A percentile compares a stretch with the other conserved stretches of the same genome.
Conservation (phyloP, 1,140 invertebrate genomes). For the Sipha flava region DNA sequence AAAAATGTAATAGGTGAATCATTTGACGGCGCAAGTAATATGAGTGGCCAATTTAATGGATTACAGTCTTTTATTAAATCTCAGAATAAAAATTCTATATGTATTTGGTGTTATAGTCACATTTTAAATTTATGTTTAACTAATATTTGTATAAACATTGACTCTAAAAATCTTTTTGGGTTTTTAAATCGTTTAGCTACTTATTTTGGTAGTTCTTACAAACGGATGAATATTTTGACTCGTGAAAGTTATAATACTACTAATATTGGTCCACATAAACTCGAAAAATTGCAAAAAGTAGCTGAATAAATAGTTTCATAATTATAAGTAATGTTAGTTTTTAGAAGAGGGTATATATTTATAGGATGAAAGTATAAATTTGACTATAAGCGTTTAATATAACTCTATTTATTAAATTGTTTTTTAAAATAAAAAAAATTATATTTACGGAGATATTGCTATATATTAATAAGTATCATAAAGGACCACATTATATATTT, state of each 20-base stretch:
- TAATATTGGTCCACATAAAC: not conserved
- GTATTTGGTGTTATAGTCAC: not conserved
- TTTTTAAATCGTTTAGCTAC: not conserved
- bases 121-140: not conserved
- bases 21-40: not conserved
- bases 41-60: not conserved
- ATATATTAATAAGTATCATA: no score
- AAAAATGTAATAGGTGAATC: not conserved
- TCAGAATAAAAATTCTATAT: not conserved
- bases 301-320: no score
- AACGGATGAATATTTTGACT: not conserved
- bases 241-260: not conserved
- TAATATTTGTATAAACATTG: not conserved
- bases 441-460: no score
- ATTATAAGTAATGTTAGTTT: no score
- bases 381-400: no score
- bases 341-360: no score
- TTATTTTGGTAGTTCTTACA: not conserved
- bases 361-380: no score
- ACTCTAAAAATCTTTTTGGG: not conserved
- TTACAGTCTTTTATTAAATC: not conserved
- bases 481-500: no score
- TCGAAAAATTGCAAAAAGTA: not conserved
- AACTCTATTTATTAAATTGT: no score
- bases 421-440: no score